Evolutionary conservation across 1,140 invertebrate genomes (phyloP).

Genomic region (Mamestra configurata): DNA sequence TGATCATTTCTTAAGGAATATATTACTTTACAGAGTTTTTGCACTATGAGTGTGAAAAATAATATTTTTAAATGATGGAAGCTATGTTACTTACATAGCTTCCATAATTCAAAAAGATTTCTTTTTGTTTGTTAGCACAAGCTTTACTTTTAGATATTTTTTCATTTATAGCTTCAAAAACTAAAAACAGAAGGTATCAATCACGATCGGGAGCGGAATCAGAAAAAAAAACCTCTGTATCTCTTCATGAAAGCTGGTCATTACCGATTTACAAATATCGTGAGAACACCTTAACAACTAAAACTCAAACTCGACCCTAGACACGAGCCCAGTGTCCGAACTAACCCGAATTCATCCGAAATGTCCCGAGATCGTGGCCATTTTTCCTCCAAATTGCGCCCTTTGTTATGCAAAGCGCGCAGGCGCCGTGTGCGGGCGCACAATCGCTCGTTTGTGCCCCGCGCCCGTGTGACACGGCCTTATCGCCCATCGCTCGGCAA

Average conservation of each 20-base stretch:
- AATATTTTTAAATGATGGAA: too few species aligned
- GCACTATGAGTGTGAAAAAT: too few species aligned
- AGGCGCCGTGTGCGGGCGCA: slow-evolving; percentile 81
- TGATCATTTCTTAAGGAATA: too few species aligned
- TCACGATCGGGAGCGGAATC: too few species aligned
- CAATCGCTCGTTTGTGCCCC: slow-evolving; percentile 72
- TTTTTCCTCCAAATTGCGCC: slow-evolving; percentile 86
- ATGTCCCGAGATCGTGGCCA: slow-evolving; percentile 79
- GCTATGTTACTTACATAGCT: too few species aligned
- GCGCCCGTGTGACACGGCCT: slow-evolving; percentile 72
- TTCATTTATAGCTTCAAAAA: too few species aligned
- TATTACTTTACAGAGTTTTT: too few species aligned
- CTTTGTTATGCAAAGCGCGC: slow-evolving; percentile 86
- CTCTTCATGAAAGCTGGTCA: not conserved
- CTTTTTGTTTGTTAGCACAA: too few species aligned
- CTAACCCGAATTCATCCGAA: slow-evolving; percentile 70
- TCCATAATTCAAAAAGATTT: too few species aligned
- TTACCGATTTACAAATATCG: not conserved
- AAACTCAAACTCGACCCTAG: slow-evolving; percentile 48
- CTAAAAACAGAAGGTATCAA: too few species aligned
- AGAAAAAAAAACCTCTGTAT: too few species aligned
- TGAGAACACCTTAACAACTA: slow-evolving; percentile 2
- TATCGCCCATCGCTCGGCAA: slow-evolving; percentile 79
- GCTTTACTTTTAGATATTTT: too few species aligned
- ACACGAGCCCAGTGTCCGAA: slow-evolving; percentile 65